Evolutionary conservation across 2,797 vertebrate species (phyloP).

Genomic region (Sebastes iracundus): DNA sequence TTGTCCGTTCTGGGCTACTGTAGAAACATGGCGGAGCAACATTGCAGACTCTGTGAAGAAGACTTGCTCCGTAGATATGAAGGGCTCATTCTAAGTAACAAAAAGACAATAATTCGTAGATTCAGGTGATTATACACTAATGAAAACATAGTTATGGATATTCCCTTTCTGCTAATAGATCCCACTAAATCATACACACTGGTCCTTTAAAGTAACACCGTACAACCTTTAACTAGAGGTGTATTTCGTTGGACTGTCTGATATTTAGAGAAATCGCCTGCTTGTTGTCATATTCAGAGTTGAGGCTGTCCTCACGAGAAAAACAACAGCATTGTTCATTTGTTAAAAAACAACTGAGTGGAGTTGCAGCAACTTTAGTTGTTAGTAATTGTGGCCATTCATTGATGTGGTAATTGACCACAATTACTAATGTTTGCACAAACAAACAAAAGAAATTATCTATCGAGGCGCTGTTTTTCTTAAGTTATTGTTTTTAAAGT

Average conservation of each 20-base stretch:
- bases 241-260: background rate
- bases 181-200: fast-evolving
- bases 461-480: too few species aligned
- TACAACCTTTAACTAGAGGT: background rate
- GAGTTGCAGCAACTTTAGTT: background rate
- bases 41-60: fast-evolving
- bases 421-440: background rate
- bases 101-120: fast-evolving
- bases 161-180: too few species aligned
- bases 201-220: background rate
- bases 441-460: background rate
- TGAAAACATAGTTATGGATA: too few species aligned
- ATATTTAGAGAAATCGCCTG: background rate
- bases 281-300: background rate
- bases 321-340: background rate
- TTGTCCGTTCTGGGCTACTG: too few species aligned
- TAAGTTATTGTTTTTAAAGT: background rate
- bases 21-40: too few species aligned
- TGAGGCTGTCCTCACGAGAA: background rate
- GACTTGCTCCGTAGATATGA: too few species aligned
- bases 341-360: background rate
- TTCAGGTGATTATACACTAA: too few species aligned
- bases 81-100: fast-evolving
- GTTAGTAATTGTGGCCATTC: background rate
- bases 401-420: background rate